A percentile compares a stretch with the other conserved stretches of the same genome.
phyloP scores from a whole-genome alignment of 2,797 vertebrate species.

The Allobates femoralis region DNA sequence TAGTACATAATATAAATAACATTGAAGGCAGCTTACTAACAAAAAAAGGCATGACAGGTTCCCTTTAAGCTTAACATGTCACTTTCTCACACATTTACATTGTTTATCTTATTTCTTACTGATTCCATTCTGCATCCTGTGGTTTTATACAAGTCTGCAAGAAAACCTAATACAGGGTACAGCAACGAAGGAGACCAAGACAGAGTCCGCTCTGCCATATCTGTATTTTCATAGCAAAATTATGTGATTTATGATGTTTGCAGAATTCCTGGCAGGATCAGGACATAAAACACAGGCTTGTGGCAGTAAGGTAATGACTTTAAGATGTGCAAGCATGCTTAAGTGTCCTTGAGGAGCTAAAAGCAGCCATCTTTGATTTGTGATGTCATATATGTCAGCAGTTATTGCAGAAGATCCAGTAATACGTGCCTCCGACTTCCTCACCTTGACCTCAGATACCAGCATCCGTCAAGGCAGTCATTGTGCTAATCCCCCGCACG shows the following conservation, averaged over 20 bases:
- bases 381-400: not conserved
- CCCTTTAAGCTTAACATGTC: too few species aligned
- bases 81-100: too few species aligned
- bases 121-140: not conserved
- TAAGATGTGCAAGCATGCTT: not conserved
- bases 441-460: conserved; percentile 29
- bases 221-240: not conserved
- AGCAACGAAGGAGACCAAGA: not conserved
- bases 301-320: conserved; percentile 19
- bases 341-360: conserved; percentile 19
- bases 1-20: too few species aligned
- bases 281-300: not conserved
- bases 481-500: not conserved
- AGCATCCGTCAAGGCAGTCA: conserved; percentile 1
- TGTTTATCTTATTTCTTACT: not conserved
- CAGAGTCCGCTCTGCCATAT: not conserved
- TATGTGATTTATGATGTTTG: conserved; percentile 10
- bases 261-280: not conserved
- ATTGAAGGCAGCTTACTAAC: too few species aligned
- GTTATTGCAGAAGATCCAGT: not conserved
- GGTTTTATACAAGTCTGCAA: not conserved
- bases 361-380: conserved; percentile 25
- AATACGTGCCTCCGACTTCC: not conserved
- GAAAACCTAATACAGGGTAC: not conserved
- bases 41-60: too few species aligned